Evolutionary conservation across 2,888 invertebrate species (phyloP), one percentile per base, ranked within the genome.

Genomic region (Agonopterix arenella): DNA sequence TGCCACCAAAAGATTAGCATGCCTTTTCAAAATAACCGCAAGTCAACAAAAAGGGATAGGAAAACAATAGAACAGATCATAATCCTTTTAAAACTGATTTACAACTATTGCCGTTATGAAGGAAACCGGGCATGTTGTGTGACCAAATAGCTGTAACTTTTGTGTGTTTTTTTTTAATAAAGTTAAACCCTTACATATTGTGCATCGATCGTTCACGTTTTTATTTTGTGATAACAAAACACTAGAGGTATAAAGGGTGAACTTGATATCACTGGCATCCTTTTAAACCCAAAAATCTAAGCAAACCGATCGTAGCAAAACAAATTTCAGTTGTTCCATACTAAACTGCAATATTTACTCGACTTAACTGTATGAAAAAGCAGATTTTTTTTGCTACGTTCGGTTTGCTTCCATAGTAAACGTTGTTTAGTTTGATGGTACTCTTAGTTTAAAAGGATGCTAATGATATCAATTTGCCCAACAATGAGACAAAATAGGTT

Each of bases 41-140:
- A 54, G 66, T 53, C 58, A 62, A 67, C 40, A 65, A 66, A 61
- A 18, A 60, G 59, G 50, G 49, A 55, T 56, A 61, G 53, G 66
- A 64, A 75, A 71, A 81, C 75, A 80, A 80, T 58, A 55, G 59
- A 65, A 62, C 47, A 69, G 66, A 74, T 77, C 62, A 76, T 76
- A 78, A 80, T 73, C 76, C 76, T 73, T 79, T 69, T 61, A 60
- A 60, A 64, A 64, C 68, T 80, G 78, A 84, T 84, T 84, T 82
- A 81, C 73, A 66, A 59, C 48, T 53, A 52, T 52, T 51, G 36
- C 68, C 66, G 70, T 70, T 70, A 64, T 58, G 46, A 28, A 57
- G 11, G 43, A 43, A 28, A 50, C 56, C 38, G 36, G 36, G 5
- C 38, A 38, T 46, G 13, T 43, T 43, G 11, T 36, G 28, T 2